Base-by-base conservation (phyloP, 2,888 invertebrate genomes). In the Xestobium rufovillosum region DNA sequence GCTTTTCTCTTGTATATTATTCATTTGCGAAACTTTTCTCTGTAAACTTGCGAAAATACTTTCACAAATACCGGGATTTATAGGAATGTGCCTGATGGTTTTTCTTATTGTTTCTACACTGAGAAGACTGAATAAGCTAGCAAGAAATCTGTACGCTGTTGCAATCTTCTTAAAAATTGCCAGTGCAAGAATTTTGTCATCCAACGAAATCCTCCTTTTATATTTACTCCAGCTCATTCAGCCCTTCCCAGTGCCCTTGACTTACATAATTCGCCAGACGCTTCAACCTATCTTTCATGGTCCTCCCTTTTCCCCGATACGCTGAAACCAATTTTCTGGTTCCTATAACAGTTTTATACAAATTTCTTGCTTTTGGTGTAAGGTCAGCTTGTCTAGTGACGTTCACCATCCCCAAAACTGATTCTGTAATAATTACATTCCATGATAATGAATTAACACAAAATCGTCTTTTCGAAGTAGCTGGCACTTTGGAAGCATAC, bases 161-260 rank as follows among this genome's bases (percentile, higher is more conserved):
- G 23, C 6, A 19, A 6, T 19, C n/a, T 19, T 19, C 23, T 19
- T 19, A 19, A 8, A 19, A 6, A 19, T 19, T 6, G 23, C 23
- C n/a, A 19, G n/a, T 8, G 23, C 23, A 6, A 19, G n/a, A 19
- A 19, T n/a, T 19, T 19, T 19, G n/a, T 19, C 23, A 19, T 6
- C 23, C 23, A 19, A 8, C 6, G 23, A 8, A 19, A 19, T 8
- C 23, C n/a, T 19, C 23, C 23, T 19, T 19, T 19, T 19, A 19
- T 19, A n/a, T 19, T 19, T 19, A 43, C 33, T 23, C 43, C 41
- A 10, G 45, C 13, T 19, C 36, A 47, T 34, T 46, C 40, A 34
- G 23, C 23, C n/a, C 6, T 19, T 19, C 23, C 23, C 23, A 19
- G 23, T 19, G 23, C 23, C 23, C 23, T 19, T 19, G 23, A 6